phyloP scores from a whole-genome alignment of 2,888 invertebrate genomes.

The Cremastinae sp. region DNA sequence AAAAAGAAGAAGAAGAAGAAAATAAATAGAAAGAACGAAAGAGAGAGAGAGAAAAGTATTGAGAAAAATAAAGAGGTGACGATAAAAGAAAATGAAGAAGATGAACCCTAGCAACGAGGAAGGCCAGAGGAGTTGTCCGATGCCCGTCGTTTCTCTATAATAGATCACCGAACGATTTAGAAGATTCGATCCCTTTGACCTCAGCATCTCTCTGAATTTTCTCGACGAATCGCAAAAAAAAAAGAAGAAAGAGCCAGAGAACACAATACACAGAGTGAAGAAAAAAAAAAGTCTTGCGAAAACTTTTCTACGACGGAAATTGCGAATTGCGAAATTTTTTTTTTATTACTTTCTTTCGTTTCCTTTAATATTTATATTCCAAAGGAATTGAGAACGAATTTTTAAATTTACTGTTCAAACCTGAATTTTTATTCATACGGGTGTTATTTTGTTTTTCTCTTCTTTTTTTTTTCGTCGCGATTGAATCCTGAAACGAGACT shows the following conservation, averaged over 20 bases:
- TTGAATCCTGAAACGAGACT: background rate
- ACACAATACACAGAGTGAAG: background rate
- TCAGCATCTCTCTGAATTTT: background rate
- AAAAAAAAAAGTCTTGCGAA: background rate
- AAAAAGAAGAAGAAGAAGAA: conserved; percentile 10
- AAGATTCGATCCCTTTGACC: conserved; percentile 37
- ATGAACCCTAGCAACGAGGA: conserved; percentile 27
- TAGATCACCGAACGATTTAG: conserved; percentile 43
- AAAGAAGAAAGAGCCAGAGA: too few species aligned
- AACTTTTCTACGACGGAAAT: too few species aligned
- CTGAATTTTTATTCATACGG: too few species aligned
- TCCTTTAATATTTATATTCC: too few species aligned
- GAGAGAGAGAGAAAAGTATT: conserved; percentile 15
- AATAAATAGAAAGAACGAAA: conserved; percentile 6
- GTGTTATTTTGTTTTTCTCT: background rate
- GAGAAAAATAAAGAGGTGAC: background rate
- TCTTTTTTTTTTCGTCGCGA: background rate
- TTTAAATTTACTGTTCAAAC: too few species aligned
- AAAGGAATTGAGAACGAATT: too few species aligned
- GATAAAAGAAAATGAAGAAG: background rate
- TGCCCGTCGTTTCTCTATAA: conserved; percentile 36
- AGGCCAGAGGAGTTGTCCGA: conserved; percentile 33
- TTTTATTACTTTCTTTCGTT: too few species aligned
- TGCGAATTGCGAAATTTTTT: too few species aligned
- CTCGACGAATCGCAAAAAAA: too few species aligned